Conservation (phyloP, 2,888 invertebrate genomes). For the Molorchus minor region DNA sequence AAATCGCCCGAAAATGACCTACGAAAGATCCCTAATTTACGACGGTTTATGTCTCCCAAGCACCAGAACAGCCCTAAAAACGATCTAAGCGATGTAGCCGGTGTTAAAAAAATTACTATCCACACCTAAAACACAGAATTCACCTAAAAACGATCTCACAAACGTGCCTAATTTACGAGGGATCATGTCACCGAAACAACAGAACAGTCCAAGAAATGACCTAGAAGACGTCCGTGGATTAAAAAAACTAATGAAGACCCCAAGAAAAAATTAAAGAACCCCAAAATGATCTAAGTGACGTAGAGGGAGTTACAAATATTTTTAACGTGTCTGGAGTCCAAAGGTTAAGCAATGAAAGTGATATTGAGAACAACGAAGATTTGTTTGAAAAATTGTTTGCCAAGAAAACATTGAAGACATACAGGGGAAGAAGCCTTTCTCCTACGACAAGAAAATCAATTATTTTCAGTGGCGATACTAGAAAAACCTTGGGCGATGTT, state of each 20-base stretch:
- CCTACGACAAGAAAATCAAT: slow-evolving; percentile 23
- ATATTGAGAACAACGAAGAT: slow-evolving; percentile 44
- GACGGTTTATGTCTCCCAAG: slow-evolving; percentile 34
- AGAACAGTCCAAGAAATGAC: slow-evolving; percentile 33
- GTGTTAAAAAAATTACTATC: slow-evolving; percentile 55
- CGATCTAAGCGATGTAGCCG: slow-evolving; percentile 43
- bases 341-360: slow-evolving; percentile 31
- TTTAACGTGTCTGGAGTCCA: slow-evolving; percentile 39
- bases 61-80: slow-evolving; percentile 38
- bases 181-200: slow-evolving; percentile 27
- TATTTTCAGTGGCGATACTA: slow-evolving; percentile 21
- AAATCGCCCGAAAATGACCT: slow-evolving; percentile 42
- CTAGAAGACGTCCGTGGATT: slow-evolving; percentile 36
- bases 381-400: slow-evolving; percentile 41
- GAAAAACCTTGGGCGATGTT: slow-evolving; percentile 37
- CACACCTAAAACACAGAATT: slow-evolving; percentile 33
- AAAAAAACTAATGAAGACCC: slow-evolving; percentile 42
- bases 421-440: slow-evolving; percentile 38
- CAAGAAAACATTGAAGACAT: slow-evolving; percentile 35
- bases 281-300: slow-evolving; percentile 40
- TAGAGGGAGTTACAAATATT: slow-evolving; percentile 47
- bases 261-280: slow-evolving; percentile 34
- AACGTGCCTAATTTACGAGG: slow-evolving; percentile 35
- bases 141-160: slow-evolving; percentile 40
- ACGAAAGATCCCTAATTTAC: slow-evolving; percentile 29